Conservation (phyloP, 2,113 vertebrate species). For the Morone chrysops region DNA sequence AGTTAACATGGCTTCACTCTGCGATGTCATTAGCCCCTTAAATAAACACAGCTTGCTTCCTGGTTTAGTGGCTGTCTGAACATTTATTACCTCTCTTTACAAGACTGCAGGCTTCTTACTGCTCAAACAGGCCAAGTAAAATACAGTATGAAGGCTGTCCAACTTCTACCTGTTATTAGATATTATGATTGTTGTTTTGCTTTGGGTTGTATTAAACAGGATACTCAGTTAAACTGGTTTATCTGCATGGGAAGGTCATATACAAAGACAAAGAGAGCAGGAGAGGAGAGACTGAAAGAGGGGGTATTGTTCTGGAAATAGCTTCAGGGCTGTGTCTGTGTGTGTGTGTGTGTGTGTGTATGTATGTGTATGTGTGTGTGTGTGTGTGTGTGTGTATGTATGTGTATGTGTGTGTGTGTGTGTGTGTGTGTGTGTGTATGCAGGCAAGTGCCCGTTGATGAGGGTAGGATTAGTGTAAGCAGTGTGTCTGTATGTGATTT, state of each 20-base stretch:
- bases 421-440: slow-evolving; percentile 62
- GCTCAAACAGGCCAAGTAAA: neutral
- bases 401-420: slow-evolving; percentile 60
- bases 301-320: slow-evolving; percentile 75
- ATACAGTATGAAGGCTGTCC: neutral
- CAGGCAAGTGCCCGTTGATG: slow-evolving; percentile 34
- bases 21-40: slow-evolving; percentile 40
- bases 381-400: slow-evolving; percentile 65
- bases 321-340: slow-evolving; percentile 69
- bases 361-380: slow-evolving; percentile 59
- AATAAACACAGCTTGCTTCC: slow-evolving; percentile 68
- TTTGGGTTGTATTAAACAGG: slow-evolving; percentile 25
- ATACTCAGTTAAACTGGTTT: slow-evolving; percentile 77
- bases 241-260: slow-evolving; percentile 70
- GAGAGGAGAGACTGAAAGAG: slow-evolving; percentile 53
- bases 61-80: slow-evolving; percentile 35
- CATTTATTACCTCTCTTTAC: slow-evolving; percentile 38
- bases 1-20: slow-evolving; percentile 50
- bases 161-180: neutral
- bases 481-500: neutral
- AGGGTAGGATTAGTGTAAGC: slow-evolving; percentile 52
- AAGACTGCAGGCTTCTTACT: slow-evolving; percentile 1
- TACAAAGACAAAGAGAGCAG: slow-evolving; percentile 45
- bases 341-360: slow-evolving; percentile 64
- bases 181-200: neutral